Conservation (phyloP, 2,113 vertebrate species). For the Ameiurus melas region DNA sequence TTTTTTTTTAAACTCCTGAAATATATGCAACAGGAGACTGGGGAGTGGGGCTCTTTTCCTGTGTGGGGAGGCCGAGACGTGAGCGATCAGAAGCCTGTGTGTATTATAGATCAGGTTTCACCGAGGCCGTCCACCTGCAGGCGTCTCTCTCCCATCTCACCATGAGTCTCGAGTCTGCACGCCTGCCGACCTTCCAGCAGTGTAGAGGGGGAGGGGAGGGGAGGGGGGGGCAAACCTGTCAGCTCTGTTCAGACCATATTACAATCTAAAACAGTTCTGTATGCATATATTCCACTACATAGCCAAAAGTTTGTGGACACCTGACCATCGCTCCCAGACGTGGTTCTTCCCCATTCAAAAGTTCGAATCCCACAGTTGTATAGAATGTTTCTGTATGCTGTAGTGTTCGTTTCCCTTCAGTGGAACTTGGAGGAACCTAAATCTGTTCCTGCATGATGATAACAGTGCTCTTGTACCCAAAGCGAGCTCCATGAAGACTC, state of each 20-base stretch:
- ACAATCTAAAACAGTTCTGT: not conserved
- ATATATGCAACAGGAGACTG: slow-evolving; percentile 47
- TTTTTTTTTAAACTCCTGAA: slow-evolving; percentile 25
- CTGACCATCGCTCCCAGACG: no score
- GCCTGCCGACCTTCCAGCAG: slow-evolving; percentile 7
- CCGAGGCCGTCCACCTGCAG: slow-evolving; percentile 53
- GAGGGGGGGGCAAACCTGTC: not conserved
- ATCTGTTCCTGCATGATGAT: no score
- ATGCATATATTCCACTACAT: no score
- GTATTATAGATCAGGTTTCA: slow-evolving; percentile 54
- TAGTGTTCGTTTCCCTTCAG: no score
- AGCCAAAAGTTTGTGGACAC: no score
- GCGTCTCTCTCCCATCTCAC: slow-evolving; percentile 28
- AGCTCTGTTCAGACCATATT: not conserved
- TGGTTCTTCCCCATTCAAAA: no score
- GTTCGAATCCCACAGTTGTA: no score
- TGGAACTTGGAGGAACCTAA: no score
- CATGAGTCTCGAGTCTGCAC: slow-evolving; percentile 21
- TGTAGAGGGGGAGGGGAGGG: no score
- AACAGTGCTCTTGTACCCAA: not conserved
- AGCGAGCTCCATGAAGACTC: not conserved
- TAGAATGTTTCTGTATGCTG: no score
- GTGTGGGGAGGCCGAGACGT: slow-evolving; percentile 45
- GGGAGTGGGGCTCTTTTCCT: slow-evolving; percentile 55
- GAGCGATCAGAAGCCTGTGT: slow-evolving; percentile 47